Conservation (phyloP, 30 jellyfish, hydroid and myxozoan species). For the Cassiopea andromeda region DNA sequence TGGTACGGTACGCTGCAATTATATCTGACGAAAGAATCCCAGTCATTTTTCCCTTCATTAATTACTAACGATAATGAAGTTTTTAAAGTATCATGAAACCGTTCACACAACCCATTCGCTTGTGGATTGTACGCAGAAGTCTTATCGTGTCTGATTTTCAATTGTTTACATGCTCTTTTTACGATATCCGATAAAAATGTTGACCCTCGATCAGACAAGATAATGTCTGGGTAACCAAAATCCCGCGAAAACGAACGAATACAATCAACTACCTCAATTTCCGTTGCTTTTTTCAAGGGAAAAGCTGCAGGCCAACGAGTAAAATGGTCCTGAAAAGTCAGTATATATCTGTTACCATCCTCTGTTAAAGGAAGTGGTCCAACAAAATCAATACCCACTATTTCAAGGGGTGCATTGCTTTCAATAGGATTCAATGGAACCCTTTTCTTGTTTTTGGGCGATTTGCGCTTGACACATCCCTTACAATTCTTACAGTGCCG, state of each 20-base stretch:
- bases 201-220: slow-evolving; percentile 63
- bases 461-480: slow-evolving; percentile 38
- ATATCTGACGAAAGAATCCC: slow-evolving; percentile 24
- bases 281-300: slow-evolving; percentile 33
- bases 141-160: not conserved
- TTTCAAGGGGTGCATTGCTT: slow-evolving; percentile 26
- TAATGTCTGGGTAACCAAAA: slow-evolving; percentile 33
- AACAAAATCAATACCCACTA: slow-evolving; percentile 57
- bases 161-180: slow-evolving; percentile 34
- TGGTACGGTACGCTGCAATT: slow-evolving; percentile 30
- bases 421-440: slow-evolving; percentile 33
- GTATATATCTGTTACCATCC: slow-evolving; percentile 43
- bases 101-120: slow-evolving; percentile 33
- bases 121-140: slow-evolving; percentile 37
- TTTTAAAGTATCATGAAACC: slow-evolving; percentile 30
- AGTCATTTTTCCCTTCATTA: slow-evolving; percentile 24
- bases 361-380: slow-evolving; percentile 66
- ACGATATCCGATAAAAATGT: slow-evolving; percentile 28
- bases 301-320: slow-evolving; percentile 66
- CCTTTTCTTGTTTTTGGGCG: slow-evolving; percentile 20
- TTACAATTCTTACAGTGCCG: slow-evolving; percentile 37
- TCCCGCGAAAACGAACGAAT: slow-evolving; percentile 32
- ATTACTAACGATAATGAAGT: slow-evolving; percentile 14
- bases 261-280: slow-evolving; percentile 6
- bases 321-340: slow-evolving; percentile 51